A percentile compares a stretch with the other conserved stretches of the same genome.
These are phyloP conservation scores for Columbina picui DNA, from an alignment of 2,113 vertebrate species.

Conservation along the genomic window DNA sequence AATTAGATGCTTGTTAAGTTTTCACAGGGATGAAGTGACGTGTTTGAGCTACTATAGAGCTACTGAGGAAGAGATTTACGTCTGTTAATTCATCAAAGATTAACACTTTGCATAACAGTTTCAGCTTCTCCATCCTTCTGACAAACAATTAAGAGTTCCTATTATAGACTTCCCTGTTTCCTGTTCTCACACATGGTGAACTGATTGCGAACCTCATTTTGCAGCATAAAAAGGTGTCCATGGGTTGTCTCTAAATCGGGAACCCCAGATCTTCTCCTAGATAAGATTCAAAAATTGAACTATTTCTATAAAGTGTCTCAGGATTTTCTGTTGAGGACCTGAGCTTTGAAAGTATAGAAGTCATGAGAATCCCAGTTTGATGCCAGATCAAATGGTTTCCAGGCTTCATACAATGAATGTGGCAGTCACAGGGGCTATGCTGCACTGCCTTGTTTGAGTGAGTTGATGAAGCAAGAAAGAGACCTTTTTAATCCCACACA, in stretches of 20 bases:
- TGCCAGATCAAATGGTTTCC: background rate
- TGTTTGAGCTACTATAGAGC: background rate
- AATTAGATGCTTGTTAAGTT: background rate
- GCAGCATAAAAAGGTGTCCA: background rate
- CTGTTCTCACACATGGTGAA: rapidly evolving
- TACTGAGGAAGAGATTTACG: background rate
- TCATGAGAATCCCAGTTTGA: background rate
- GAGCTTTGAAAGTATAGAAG: background rate
- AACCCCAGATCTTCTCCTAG: background rate
- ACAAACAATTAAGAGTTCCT: background rate
- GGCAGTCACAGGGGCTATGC: background rate
- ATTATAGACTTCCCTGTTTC: background rate
- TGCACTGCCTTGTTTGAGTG: background rate
- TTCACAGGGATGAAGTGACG: background rate
- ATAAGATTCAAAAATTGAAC: background rate
- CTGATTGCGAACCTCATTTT: background rate
- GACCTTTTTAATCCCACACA: background rate
- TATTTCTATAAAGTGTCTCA: background rate
- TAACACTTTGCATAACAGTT: background rate
- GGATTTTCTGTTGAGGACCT: background rate
- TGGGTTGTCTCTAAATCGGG: background rate
- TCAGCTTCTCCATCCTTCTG: background rate
- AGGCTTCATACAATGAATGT: background rate
- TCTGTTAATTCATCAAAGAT: background rate
- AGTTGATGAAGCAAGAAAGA: background rate